These are phyloP conservation scores for Apteryx mantelli DNA, from an alignment of 2,113 vertebrate species.

Conservation along the genomic window DNA sequence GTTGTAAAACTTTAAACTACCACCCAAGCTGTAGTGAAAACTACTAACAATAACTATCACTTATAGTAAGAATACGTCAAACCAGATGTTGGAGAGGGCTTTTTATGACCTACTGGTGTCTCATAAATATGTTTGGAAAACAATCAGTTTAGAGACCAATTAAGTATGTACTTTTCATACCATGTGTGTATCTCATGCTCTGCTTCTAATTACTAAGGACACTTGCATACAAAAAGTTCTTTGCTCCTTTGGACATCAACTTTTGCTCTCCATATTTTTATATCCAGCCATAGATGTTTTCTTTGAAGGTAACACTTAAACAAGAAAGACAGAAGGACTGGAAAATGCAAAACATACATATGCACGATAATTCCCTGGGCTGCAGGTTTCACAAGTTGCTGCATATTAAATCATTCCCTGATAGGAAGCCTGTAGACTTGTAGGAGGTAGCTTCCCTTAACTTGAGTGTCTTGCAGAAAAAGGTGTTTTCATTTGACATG, in stretches of 20 bases:
- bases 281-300: background rate
- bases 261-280: background rate
- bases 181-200: background rate
- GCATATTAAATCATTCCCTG: background rate
- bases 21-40: background rate
- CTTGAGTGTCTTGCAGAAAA: background rate
- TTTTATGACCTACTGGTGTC: background rate
- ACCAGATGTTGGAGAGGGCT: background rate
- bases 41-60: background rate
- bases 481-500: background rate
- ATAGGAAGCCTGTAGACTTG: background rate
- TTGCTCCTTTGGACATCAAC: background rate
- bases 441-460: background rate
- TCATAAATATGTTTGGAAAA: background rate
- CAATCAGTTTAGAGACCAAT: background rate
- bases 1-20: background rate
- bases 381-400: background rate
- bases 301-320: background rate
- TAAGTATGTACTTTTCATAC: background rate
- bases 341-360: background rate
- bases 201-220: background rate
- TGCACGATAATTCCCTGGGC: background rate
- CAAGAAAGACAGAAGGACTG: background rate
- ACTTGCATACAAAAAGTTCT: background rate
- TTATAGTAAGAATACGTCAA: background rate